Base-by-base conservation (phyloP, 1,140 invertebrate species). In the Bombus superbus region DNA sequence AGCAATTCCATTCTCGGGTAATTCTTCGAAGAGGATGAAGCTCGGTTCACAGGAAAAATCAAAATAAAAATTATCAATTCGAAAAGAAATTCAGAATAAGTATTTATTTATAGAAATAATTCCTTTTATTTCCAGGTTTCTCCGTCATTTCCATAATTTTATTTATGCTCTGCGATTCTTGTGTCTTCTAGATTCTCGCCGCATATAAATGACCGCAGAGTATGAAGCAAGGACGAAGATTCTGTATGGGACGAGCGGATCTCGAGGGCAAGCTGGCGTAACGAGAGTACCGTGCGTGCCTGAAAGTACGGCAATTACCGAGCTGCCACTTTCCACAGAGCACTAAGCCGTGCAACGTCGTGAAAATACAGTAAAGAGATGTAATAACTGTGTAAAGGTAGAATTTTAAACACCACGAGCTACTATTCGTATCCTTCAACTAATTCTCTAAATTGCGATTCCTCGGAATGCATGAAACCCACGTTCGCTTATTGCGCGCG, bases 281-380 rank as follows among this genome's bases (percentile, higher is more conserved):
- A 85, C 69, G 42, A 85, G 83, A 85, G 77, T 64, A 47, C 35
- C 69, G 83, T 85, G 84, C 84, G 79, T 85, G 84, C 73, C 47
- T 81, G 69, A 74, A 74, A 81, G 57, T 38, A 79, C 47, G n/a
- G 84, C 79, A 85, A 85, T 85, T 85, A 85, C 62, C 57, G 59
- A 4, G 84, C 78, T 68, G 71, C 78, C 71, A 59, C 35, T 64
- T 85, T 74, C 53, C 44, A 66, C 44, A 22, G 40, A 44, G 38
- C 78, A 81, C 71, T 79, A 28, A 80, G 38, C 59, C 59, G 35
- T 38, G 59, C 57, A 73, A 42, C 64, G 47, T 22, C 22, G 57
- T 47, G n/a, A 47, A 57, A 68, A n/a, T 59, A 74, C 35, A 9
- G 44, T 81, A 74, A 74, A 74, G 22, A 53, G 84, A 71, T 64